A percentile compares a stretch with the other conserved stretches of the same genome.
phyloP scores from a whole-genome alignment of 2,888 invertebrate species.

The Pammene fasciana region DNA sequence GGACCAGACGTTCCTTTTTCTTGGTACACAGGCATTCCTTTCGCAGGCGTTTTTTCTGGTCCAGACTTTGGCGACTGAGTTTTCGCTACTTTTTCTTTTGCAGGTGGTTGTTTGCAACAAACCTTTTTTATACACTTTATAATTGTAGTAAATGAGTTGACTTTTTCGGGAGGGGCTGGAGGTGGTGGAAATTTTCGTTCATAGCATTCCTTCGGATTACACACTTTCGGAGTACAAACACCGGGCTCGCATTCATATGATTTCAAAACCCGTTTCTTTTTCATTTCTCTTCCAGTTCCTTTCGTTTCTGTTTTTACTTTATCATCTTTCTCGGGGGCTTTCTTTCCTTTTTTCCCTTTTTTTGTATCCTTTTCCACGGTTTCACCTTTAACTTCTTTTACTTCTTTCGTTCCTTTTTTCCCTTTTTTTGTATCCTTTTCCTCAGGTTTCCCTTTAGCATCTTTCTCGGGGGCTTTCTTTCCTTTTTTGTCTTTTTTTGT shows the following conservation, averaged over 20 bases:
- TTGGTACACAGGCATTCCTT: constrained; percentile 15
- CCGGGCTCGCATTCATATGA: constrained; percentile 26
- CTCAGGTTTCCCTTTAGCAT: too few species aligned
- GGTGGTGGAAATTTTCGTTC: constrained; percentile 18
- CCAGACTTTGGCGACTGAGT: not conserved
- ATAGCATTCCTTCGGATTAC: constrained; percentile 15
- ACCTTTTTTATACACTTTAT: not conserved
- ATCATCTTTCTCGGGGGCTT: not conserved
- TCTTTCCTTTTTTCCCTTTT: not conserved
- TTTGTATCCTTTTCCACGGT: not conserved
- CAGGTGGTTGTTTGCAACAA: not conserved
- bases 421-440: not conserved
- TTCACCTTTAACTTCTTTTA: not conserved
- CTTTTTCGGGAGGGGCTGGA: constrained; percentile 7
- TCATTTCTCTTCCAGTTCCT: not conserved
- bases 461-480: too few species aligned
- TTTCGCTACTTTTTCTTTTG: not conserved
- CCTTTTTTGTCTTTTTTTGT: not conserved
- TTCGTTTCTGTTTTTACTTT: constrained; percentile 4
- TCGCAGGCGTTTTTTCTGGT: not conserved
- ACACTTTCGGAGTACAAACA: constrained; percentile 17
- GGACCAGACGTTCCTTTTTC: constrained; percentile 5
- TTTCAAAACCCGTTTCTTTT: constrained; percentile 11
- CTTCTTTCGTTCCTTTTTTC: not conserved
- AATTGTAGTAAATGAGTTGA: not conserved